Evolutionary conservation across 2,797 vertebrate genomes (phyloP).

Genomic region (Columba guinea): DNA sequence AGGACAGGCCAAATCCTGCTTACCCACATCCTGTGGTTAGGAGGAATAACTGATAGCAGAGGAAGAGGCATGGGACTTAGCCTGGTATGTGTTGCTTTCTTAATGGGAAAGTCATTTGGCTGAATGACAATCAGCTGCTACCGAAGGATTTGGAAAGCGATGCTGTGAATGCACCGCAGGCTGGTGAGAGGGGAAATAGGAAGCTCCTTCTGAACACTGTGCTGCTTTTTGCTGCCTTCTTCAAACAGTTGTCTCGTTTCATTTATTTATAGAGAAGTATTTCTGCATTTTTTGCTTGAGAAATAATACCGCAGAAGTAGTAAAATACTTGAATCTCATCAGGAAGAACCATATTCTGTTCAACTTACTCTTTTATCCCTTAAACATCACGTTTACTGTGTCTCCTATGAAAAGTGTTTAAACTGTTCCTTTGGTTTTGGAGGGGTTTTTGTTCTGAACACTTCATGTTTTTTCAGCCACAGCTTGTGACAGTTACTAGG

Average conservation of each 20-base stretch:
- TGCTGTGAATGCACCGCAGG: not conserved
- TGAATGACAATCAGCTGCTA: not conserved
- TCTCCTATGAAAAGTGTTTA: not conserved
- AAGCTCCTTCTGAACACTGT: not conserved
- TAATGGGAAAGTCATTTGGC: not conserved
- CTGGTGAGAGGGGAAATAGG: not conserved
- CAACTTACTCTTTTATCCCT: not conserved
- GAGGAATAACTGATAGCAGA: not conserved
- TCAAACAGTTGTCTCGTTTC: not conserved
- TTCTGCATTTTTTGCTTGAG: not conserved
- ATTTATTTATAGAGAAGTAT: not conserved
- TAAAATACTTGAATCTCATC: not conserved
- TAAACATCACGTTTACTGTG: not conserved
- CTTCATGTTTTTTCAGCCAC: not conserved
- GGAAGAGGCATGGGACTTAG: not conserved
- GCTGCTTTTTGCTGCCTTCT: not conserved
- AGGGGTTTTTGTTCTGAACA: not conserved
- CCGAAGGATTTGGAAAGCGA: not conserved
- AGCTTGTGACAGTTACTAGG: conserved; percentile 34
- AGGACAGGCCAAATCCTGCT: not conserved
- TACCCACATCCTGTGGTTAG: not conserved
- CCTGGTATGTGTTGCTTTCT: not conserved
- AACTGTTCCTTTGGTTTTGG: not conserved
- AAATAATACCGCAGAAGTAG: not conserved
- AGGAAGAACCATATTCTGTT: not conserved